Evolutionary conservation across 2,797 vertebrate species (phyloP), one percentile per base, ranked within the genome.

Genomic region (Enoplosus armatus): DNA sequence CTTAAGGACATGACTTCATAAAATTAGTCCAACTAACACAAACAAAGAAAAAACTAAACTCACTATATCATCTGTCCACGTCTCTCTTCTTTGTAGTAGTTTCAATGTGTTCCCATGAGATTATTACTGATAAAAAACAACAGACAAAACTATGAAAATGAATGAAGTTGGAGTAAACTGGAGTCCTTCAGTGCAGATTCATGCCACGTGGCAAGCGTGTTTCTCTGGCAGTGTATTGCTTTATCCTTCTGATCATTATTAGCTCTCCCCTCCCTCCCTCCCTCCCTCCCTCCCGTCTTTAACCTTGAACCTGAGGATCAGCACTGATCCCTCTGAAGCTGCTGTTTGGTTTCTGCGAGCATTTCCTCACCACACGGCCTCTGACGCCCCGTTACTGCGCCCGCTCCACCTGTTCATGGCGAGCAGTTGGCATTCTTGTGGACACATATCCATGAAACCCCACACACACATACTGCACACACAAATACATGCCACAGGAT

Each of bases 241-340:
- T 33, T 24, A 62, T 68, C 22, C 77, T 58, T 41, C 45, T 41
- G 66, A 31, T 61, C 53, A 33, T 54, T 26, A 63, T 69, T 22
- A 62, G 33, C 62, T 27, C 54, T 29, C 50, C 22, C 31, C 16
- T 51, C n/a, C 12, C 61, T 15, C 37, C 39, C 14, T 39, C 14
- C n/a, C 64, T 18, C n/a, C 63, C 24, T 8, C 10, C 8, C 45
- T 33, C 26, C 41, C 2, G 0, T 51, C 77, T 86, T 67, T 86
- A 74, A 82, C 86, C 81, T 84, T 83, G 85, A 88, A 67, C 80
- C 60, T 4, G 72, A 54, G 66, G 82, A 77, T 76, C 74, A 50
- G 45, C 59, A 5, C 50, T 14, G 74, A 83, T 84, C 73, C 75
- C 39, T 29, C 48, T 61, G 50, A 29, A 80, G 84, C 82, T 74